Evolutionary conservation across 2,888 invertebrate genomes (phyloP).

Genomic region (Drosophila formosana): DNA sequence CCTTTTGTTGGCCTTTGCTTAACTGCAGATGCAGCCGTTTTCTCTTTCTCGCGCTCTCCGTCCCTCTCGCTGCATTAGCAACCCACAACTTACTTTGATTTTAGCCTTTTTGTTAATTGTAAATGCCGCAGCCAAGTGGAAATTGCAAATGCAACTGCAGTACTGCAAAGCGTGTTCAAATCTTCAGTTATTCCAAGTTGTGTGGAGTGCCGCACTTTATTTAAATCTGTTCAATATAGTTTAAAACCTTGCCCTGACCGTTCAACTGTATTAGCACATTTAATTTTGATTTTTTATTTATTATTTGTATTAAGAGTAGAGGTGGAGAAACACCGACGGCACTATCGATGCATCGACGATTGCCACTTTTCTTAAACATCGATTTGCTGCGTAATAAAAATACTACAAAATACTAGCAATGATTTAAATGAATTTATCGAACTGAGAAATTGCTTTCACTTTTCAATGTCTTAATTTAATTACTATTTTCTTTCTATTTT

Average conservation of each 20-base stretch:
- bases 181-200: slow-evolving; percentile 1
- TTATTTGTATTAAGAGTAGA: slow-evolving; percentile 36
- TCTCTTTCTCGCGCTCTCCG: neutral
- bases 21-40: slow-evolving; percentile 10
- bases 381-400: neutral
- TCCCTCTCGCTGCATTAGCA: neutral
- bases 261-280: slow-evolving; percentile 34
- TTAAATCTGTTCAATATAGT: slow-evolving; percentile 8
- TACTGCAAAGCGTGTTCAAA: slow-evolving; percentile 10
- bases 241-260: slow-evolving; percentile 22
- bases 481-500: no score
- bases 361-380: neutral
- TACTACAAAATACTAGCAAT: no score
- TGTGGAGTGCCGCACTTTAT: slow-evolving; percentile 15
- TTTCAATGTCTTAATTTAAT: no score
- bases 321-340: neutral
- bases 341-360: neutral
- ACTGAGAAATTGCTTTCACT: no score
- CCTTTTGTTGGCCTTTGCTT: slow-evolving; percentile 41
- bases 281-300: slow-evolving; percentile 56
- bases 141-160: slow-evolving; percentile 49
- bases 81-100: slow-evolving; percentile 45
- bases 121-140: slow-evolving; percentile 33
- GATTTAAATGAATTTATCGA: no score
- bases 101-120: slow-evolving; percentile 31